A percentile compares a stretch with the other conserved stretches of the same genome.
Conservation (phyloP, 2,888 invertebrate species). For the Habrosyne pyritoides region DNA sequence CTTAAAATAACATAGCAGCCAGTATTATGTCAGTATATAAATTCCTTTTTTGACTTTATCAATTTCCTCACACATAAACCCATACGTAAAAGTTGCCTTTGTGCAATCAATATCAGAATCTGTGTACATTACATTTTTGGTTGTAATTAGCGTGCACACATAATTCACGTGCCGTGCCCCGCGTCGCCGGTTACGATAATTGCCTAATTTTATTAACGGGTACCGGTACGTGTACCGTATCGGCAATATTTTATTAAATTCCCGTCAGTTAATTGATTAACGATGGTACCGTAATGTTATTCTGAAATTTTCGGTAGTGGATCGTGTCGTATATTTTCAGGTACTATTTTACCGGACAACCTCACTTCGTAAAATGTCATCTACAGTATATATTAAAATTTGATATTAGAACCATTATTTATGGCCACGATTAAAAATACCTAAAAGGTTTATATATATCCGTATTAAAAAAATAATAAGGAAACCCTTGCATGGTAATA, state of each 20-base stretch:
- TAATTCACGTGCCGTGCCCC: neutral
- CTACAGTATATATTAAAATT: no score
- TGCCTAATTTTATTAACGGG: neutral
- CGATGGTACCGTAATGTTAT: constrained; percentile 30
- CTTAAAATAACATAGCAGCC: no score
- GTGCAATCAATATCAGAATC: neutral
- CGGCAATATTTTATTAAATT: constrained; percentile 45
- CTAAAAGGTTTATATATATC: no score
- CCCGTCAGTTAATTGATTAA: constrained; percentile 49
- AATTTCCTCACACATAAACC: neutral
- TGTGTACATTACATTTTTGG: constrained; percentile 1
- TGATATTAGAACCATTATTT: no score
- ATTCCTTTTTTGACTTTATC: no score
- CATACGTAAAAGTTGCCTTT: neutral
- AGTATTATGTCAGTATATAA: no score
- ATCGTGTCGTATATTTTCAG: neutral
- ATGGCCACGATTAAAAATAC: no score
- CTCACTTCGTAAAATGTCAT: no score
- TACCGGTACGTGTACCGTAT: constrained; percentile 23
- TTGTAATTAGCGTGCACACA: neutral
- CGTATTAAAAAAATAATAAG: no score
- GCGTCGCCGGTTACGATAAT: constrained; percentile 6
- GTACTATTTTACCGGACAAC: neutral
- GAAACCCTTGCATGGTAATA: no score
- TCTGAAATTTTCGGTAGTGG: neutral